These are phyloP conservation scores for Melolontha melolontha DNA, from an alignment of 2,888 invertebrate genomes.

Conservation along the genomic window DNA sequence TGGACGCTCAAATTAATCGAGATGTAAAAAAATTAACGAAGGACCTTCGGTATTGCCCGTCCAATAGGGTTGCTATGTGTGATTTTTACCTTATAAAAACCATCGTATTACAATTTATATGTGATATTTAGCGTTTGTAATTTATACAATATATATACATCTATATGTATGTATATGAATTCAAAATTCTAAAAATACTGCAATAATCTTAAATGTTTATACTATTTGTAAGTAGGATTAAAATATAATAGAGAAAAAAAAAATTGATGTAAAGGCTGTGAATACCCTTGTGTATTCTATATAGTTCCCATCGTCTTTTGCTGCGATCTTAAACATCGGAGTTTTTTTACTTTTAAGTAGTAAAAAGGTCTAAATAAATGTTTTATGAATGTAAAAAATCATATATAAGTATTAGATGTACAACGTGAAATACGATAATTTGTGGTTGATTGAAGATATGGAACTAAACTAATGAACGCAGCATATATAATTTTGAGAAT, in stretches of 20 bases:
- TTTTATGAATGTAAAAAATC: no score
- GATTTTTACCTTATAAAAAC: neutral
- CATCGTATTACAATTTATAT: constrained; percentile 6
- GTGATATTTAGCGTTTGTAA: constrained; percentile 29
- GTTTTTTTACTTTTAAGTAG: no score
- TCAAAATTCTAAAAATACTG: constrained; percentile 32
- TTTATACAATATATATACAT: constrained; percentile 20
- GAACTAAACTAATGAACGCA: no score
- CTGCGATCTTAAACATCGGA: no score
- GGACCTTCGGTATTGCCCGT: no score
- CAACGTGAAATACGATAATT: no score
- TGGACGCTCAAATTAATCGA: no score
- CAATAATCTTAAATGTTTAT: constrained; percentile 18
- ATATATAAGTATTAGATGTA: no score
- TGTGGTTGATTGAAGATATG: no score
- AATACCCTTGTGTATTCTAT: constrained; percentile 20
- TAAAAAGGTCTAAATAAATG: neutral
- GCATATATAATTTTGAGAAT: no score
- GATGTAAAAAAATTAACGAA: no score
- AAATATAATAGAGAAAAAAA: constrained; percentile 6
- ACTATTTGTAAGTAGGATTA: constrained; percentile 13
- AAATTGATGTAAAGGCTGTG: constrained; percentile 21
- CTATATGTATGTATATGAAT: neutral
- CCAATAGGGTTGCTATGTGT: no score
- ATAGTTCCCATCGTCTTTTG: neutral